Conservation (phyloP, 2,113 vertebrate genomes). For the Muntiacus reevesi region DNA sequence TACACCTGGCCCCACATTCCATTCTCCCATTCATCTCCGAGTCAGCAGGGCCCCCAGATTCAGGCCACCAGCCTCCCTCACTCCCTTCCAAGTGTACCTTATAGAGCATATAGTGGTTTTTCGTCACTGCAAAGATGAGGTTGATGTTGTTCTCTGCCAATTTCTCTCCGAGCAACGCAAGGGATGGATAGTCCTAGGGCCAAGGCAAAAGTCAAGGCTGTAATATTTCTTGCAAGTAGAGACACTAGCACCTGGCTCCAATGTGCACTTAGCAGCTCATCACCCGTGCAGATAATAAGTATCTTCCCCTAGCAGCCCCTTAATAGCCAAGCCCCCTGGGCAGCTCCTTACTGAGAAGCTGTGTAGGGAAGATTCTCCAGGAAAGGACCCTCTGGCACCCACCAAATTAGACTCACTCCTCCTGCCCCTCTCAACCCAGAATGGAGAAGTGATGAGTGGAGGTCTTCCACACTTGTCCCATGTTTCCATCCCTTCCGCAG, state of each 20-base stretch:
- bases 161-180: conserved; percentile 96
- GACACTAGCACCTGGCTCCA: too few species aligned
- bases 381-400: not conserved
- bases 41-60: not conserved
- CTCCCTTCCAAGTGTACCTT: conserved; percentile 82
- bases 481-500: not conserved
- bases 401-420: not conserved
- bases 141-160: conserved; percentile 97
- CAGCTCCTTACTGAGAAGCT: not conserved
- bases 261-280: not conserved
- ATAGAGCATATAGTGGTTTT: conserved; percentile 93
- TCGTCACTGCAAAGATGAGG: conserved; percentile 96
- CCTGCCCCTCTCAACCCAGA: not conserved
- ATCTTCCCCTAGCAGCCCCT: not conserved
- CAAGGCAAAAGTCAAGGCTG: not conserved
- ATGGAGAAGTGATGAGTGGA: not conserved
- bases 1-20: not conserved
- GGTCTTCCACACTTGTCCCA: not conserved
- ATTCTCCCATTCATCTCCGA: not conserved
- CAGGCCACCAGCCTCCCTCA: not conserved
- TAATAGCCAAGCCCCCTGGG: rapidly evolving
- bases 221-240: not conserved
- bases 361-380: not conserved
- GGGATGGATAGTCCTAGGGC: conserved; percentile 94
- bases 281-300: too few species aligned